Evolutionary conservation across 2,888 invertebrate genomes (phyloP).

Genomic region (Patella ulyssiponensis): DNA sequence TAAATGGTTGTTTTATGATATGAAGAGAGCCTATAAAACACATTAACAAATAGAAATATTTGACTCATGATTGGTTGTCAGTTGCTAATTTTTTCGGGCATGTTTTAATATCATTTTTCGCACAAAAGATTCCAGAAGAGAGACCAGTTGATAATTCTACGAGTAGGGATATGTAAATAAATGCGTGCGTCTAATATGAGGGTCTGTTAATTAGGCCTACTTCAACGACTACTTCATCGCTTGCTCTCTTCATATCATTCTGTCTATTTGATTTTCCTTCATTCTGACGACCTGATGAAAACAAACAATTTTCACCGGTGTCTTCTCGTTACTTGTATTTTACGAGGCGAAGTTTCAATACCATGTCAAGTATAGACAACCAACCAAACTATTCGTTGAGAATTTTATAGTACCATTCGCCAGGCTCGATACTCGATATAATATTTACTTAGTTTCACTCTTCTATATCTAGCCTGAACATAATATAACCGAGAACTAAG

Average conservation of each 20-base stretch:
- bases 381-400: slow-evolving; percentile 1
- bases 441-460: slow-evolving; percentile 7
- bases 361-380: slow-evolving; percentile 5
- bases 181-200: not conserved
- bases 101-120: slow-evolving; percentile 10
- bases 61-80: not conserved
- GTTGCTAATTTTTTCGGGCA: slow-evolving; percentile 2
- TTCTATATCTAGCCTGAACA: not conserved
- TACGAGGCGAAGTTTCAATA: slow-evolving; percentile 6
- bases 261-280: slow-evolving; percentile 3
- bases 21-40: slow-evolving; percentile 5
- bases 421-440: not conserved
- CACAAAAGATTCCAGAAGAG: slow-evolving; percentile 4
- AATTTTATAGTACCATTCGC: slow-evolving; percentile 4
- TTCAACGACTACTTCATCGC: not conserved
- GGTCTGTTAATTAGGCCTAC: not conserved
- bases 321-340: slow-evolving; percentile 11
- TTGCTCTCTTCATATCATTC: not conserved
- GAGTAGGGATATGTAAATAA: slow-evolving; percentile 2
- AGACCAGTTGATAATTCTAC: not conserved
- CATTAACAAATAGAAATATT: not conserved
- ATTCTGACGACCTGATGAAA: not conserved
- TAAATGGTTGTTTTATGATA: not conserved
- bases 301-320: not conserved
- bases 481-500: not conserved